A percentile compares a stretch with the other conserved stretches of the same genome.
Conservation (phyloP, 1,140 invertebrate genomes). For the Listronotus bonariensis region DNA sequence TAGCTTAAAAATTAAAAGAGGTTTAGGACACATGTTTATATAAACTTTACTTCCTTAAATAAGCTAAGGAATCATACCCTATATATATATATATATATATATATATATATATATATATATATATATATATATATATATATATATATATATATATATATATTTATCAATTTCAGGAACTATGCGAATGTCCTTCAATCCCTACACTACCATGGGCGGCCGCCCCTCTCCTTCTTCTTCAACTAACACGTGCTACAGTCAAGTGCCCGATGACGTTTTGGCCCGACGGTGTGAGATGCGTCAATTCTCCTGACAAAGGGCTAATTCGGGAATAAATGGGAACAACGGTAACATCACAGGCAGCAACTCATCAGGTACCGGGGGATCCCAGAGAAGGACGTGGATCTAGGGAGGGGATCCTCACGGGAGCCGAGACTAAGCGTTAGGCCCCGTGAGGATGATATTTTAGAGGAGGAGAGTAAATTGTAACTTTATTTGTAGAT, state of each 20-base stretch:
- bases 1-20: too few species aligned
- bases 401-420: conserved; percentile 32
- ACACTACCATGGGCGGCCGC: conserved; percentile 39
- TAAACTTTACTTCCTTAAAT: too few species aligned
- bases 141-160: too few species aligned
- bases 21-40: too few species aligned
- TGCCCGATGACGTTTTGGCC: conserved; percentile 40
- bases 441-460: conserved; percentile 31
- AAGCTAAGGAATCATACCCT: too few species aligned
- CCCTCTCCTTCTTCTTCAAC: conserved; percentile 42
- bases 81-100: too few species aligned
- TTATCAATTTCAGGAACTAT: conserved; percentile 46
- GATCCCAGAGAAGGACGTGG: conserved; percentile 23
- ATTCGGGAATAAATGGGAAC: neutral
- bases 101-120: too few species aligned
- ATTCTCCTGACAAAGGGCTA: conserved; percentile 40
- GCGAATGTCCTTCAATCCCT: conserved; percentile 34
- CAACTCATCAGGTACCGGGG: neutral
- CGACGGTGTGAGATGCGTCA: conserved; percentile 36
- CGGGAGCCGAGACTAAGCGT: conserved; percentile 14
- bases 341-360: neutral
- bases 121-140: too few species aligned
- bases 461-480: conserved; percentile 29
- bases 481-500: conserved; percentile 4
- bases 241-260: conserved; percentile 47